Base-by-base conservation (phyloP, 2,113 vertebrate species). In the Benitochromis conjunctus region DNA sequence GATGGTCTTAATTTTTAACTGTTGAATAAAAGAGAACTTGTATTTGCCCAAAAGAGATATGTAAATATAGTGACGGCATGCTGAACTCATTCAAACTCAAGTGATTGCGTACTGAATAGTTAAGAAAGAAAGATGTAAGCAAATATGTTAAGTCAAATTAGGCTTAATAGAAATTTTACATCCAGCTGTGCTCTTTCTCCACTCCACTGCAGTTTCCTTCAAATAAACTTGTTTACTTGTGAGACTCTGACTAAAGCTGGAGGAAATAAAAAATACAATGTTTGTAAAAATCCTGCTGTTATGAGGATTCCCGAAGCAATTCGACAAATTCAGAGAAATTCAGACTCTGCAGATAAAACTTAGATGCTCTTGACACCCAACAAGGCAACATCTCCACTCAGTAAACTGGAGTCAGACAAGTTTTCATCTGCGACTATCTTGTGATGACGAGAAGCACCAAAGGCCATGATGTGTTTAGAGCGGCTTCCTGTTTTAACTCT, bases 141-240 rank as follows among this genome's bases (percentile, higher is more conserved):
- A 10, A 71, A 71, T 74, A 83, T 83, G 19, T 82, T 85, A 83
- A 81, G 21, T 80, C 31, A 84, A 84, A 78, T 77, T 46, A 80
- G 79, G 66, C 82, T 48, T 58, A 46, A 78, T 54, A 66, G n/a
- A 71, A 87, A 89, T 83, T 79, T 86, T 80, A 18, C 57, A 80
- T 74, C 29, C 71, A 55, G 4, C 19, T 12, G 18, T 76, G 48
- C 53, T 34, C 21, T 51, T 46, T 38, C 9, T 54, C 26, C 41
- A 10, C 13, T 46, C 13, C 11, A 46, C 7, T 46, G 57, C 53
- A 69, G 14, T 69, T 43, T 74, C 26, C 26, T 29, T 62, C 54
- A 77, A 86, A 80, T 31, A 54, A 76, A 77, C 74, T 4, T 82
- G 56, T 78, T 82, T 83, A 77, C 66, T 76, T 18, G 21, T 82